Conservation (phyloP, 1,140 invertebrate species). For the Eriocheir sinensis region DNA sequence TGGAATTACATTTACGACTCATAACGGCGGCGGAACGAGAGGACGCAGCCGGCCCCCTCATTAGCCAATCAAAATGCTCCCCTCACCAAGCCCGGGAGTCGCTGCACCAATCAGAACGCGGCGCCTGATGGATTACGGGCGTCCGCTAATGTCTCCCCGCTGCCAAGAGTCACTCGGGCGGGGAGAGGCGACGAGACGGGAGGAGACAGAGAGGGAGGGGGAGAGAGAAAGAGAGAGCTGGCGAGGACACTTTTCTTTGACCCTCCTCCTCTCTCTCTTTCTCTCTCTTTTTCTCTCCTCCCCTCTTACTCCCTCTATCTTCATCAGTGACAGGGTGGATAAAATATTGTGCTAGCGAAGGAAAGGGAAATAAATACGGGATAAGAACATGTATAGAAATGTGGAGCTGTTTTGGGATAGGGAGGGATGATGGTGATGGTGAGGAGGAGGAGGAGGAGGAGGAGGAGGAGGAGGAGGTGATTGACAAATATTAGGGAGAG, state of each 20-base stretch:
- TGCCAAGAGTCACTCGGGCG: background rate
- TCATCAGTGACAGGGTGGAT: background rate
- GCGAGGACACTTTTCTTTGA: background rate
- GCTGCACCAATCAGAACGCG: background rate
- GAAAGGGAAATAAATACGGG: background rate
- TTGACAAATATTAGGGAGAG: background rate
- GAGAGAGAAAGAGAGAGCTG: background rate
- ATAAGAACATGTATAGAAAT: background rate
- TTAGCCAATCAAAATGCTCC: background rate
- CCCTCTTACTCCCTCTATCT: background rate
- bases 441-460: background rate
- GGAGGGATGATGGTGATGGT: background rate
- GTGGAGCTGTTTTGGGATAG: background rate
- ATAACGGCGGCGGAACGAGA: background rate
- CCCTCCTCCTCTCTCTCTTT: background rate
- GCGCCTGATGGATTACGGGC: background rate
- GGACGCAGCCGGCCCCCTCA: background rate
- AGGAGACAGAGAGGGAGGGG: background rate
- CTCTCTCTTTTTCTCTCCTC: background rate
- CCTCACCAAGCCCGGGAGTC: background rate
- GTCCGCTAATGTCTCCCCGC: background rate
- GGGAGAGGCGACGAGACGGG: background rate
- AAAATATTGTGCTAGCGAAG: background rate
- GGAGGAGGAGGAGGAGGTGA: conserved; percentile 28
- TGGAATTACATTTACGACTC: background rate